These are phyloP conservation scores for Blastomussa wellsi DNA, from an alignment of 92 coral and sea anemone genomes.

Conservation along the genomic window DNA sequence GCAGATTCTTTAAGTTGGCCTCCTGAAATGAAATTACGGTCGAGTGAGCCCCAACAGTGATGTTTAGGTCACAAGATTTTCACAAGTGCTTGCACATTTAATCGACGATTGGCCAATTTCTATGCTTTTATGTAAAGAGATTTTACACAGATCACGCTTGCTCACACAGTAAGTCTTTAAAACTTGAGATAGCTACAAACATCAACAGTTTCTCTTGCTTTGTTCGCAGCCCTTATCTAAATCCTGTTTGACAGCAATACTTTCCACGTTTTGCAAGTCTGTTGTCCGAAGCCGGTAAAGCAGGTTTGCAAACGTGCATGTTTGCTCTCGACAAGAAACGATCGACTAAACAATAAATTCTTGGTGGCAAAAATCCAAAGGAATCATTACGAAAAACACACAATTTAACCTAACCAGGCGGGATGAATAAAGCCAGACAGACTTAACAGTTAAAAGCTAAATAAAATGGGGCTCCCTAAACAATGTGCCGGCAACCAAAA, in stretches of 20 bases:
- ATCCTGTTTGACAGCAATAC: slow-evolving; percentile 2
- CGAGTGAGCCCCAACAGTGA: neutral
- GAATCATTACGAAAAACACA: neutral
- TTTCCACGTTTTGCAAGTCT: slow-evolving; percentile 2
- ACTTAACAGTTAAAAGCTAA: neutral
- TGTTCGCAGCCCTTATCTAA: neutral
- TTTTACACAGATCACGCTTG: neutral
- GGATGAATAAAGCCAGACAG: neutral
- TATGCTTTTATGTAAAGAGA: neutral
- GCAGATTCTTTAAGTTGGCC: neutral
- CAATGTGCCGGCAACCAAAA: neutral
- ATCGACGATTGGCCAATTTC: neutral
- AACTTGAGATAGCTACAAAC: neutral
- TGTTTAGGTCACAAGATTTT: slow-evolving; percentile 1
- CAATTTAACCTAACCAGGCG: neutral
- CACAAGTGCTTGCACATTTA: neutral
- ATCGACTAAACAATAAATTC: neutral
- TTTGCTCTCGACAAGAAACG: neutral
- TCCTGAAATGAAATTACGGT: neutral
- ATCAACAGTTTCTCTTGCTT: neutral
- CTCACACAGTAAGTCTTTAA: neutral
- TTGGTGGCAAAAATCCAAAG: neutral
- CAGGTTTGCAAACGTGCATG: slow-evolving; percentile 25
- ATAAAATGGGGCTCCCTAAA: neutral
- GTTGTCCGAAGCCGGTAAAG: slow-evolving; percentile 44